phyloP scores from a whole-genome alignment of 2,113 vertebrate genomes.

The Micromys minutus region DNA sequence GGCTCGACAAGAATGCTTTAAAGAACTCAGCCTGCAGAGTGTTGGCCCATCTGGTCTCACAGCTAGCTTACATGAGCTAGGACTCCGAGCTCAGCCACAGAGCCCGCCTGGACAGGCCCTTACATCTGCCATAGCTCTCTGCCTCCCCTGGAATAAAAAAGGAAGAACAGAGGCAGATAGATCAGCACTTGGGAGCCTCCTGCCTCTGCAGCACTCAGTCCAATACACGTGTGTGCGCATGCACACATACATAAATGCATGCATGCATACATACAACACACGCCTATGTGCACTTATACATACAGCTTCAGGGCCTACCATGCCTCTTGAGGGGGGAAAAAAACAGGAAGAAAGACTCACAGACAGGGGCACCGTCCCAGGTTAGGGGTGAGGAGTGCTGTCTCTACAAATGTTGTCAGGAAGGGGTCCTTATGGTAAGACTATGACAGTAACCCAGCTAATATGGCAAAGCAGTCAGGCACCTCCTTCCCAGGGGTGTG shows the following conservation, averaged over 20 bases:
- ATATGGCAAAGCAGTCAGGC: neutral
- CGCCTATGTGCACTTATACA: neutral
- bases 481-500: neutral
- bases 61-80: neutral
- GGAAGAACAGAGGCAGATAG: fast-evolving
- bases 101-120: neutral
- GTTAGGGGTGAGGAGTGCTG: no score
- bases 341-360: neutral
- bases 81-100: neutral
- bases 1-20: neutral
- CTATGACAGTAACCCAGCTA: neutral
- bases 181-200: fast-evolving
- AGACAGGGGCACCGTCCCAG: neutral
- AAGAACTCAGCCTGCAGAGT: neutral
- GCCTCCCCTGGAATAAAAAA: neutral
- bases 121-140: fast-evolving
- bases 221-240: neutral
- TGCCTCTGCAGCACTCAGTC: neutral
- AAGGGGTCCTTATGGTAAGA: neutral
- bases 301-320: neutral
- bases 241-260: neutral
- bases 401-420: neutral
- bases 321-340: neutral
- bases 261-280: neutral
- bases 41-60: fast-evolving